These are phyloP conservation scores for Acrocera orbiculus DNA, from an alignment of 2,888 invertebrate genomes.

Conservation along the genomic window DNA sequence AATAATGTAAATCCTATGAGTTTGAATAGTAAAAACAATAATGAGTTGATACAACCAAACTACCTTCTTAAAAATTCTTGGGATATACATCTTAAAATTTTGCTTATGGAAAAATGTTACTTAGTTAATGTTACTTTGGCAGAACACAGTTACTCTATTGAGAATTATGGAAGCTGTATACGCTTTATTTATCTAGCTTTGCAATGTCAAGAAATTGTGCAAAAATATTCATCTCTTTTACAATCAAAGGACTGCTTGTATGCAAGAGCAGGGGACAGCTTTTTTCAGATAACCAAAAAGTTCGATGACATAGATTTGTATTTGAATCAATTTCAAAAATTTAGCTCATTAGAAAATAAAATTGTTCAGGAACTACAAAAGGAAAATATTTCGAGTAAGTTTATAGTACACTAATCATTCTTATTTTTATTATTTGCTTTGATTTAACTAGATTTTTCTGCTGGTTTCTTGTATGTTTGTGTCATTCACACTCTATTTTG, in stretches of 20 bases:
- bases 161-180: constrained; percentile 46
- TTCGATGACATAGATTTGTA: constrained; percentile 36
- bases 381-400: constrained; percentile 18
- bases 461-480: no score
- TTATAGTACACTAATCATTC: no score
- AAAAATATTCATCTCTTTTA: constrained; percentile 43
- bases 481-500: no score
- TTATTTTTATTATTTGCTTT: no score
- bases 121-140: constrained; percentile 64
- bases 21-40: neutral
- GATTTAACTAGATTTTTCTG: no score
- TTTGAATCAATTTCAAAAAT: constrained; percentile 40
- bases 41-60: neutral
- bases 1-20: constrained; percentile 15
- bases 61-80: constrained; percentile 38
- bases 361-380: constrained; percentile 41
- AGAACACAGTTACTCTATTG: constrained; percentile 47
- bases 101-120: constrained; percentile 70
- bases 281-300: constrained; percentile 58
- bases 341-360: constrained; percentile 38
- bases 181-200: constrained; percentile 47
- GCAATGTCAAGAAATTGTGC: constrained; percentile 50
- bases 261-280: constrained; percentile 67
- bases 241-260: constrained; percentile 51
- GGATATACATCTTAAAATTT: constrained; percentile 60